Conservation (phyloP, 1,140 invertebrate species). For the Platyscapa corneri region DNA sequence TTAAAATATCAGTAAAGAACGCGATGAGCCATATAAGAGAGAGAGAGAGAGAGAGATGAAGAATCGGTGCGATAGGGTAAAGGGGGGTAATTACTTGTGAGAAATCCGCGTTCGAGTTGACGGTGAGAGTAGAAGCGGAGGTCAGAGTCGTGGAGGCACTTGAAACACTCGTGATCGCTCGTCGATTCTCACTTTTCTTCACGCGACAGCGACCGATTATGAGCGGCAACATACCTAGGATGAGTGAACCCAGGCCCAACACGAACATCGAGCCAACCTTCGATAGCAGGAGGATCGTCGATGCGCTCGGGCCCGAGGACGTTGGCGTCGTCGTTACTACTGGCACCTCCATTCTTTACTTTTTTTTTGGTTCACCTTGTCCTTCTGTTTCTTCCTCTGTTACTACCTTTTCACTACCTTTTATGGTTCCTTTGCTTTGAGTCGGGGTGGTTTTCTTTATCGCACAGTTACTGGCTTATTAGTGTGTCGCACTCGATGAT, state of each 20-base stretch:
- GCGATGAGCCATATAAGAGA: background rate
- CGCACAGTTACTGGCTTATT: background rate
- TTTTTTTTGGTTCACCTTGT: background rate
- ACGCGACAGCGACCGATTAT: conserved; percentile 71
- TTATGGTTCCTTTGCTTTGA: background rate
- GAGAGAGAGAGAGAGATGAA: background rate
- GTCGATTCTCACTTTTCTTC: conserved; percentile 61
- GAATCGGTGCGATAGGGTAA: background rate
- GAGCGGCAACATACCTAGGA: conserved; percentile 75
- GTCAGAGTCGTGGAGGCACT: conserved; percentile 62
- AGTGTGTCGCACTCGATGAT: background rate
- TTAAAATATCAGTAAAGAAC: background rate
- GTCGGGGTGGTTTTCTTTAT: background rate
- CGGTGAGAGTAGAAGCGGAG: conserved; percentile 60
- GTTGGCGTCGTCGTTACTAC: conserved; percentile 36
- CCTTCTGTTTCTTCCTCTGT: background rate
- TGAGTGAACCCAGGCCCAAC: conserved; percentile 74
- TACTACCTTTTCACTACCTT: background rate
- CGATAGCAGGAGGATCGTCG: conserved; percentile 64
- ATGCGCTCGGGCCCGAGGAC: background rate
- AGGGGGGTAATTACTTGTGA: conserved; percentile 55
- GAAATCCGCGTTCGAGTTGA: conserved; percentile 52
- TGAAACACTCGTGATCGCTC: conserved; percentile 61
- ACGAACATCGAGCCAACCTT: conserved; percentile 77
- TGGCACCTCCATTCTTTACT: conserved; percentile 51